phyloP scores from a whole-genome alignment of 2,888 invertebrate species.

The Apamea monoglypha region DNA sequence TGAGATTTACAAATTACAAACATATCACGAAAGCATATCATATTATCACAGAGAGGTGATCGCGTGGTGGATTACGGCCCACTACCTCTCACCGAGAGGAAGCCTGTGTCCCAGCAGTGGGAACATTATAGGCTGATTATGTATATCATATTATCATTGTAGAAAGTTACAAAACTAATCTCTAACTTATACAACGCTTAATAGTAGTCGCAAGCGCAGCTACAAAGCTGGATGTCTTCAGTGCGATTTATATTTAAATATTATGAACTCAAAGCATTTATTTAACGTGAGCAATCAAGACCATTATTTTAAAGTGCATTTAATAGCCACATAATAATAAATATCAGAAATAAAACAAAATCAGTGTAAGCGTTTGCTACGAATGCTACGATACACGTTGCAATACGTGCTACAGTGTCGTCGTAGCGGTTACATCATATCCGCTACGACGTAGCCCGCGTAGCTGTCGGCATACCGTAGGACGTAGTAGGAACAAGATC shows the following conservation, averaged over 20 bases:
- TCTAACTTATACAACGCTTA: not conserved
- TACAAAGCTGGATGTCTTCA: not conserved
- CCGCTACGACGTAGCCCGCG: not conserved
- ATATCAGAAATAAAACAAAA: not conserved
- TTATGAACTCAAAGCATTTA: too few species aligned
- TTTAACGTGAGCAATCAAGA: not conserved
- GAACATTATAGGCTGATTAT: too few species aligned
- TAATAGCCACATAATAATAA: not conserved
- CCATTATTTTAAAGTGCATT: not conserved
- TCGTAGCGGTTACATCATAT: conserved; percentile 1
- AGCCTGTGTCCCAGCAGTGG: too few species aligned
- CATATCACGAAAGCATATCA: too few species aligned
- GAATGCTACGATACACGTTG: not conserved
- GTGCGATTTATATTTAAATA: not conserved
- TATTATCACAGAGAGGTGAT: too few species aligned
- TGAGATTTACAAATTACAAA: too few species aligned
- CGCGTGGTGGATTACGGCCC: too few species aligned
- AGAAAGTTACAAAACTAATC: not conserved
- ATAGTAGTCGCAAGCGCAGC: not conserved
- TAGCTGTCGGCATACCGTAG: not conserved
- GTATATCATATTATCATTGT: not conserved
- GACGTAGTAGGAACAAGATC: not conserved
- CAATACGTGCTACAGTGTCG: conserved; percentile 2
- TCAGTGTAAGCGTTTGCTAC: not conserved
- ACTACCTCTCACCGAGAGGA: too few species aligned